Evolutionary conservation across 1,140 invertebrate species (phyloP).

Genomic region (Zaprionus camerounensis): DNA sequence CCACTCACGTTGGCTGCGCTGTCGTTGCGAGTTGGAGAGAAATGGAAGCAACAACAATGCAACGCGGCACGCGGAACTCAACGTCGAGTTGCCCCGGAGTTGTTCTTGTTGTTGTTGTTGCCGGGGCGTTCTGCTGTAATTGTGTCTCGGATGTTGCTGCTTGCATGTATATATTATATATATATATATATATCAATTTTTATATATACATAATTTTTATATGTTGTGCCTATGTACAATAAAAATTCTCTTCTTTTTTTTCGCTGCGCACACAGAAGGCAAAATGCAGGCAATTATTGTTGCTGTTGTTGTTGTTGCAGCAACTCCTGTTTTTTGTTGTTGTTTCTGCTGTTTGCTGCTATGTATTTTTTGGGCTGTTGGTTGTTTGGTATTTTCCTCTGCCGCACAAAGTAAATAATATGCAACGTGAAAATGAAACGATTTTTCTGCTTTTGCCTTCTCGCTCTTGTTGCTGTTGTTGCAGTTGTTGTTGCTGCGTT

Average conservation of each 20-base stretch:
- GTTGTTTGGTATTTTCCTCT: constrained; percentile 54
- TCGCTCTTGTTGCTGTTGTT: constrained; percentile 37
- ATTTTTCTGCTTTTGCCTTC: constrained; percentile 45
- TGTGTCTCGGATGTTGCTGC: constrained; percentile 48
- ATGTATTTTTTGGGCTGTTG: constrained; percentile 66
- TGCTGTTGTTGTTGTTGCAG: constrained; percentile 40
- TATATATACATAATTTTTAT: constrained; percentile 46
- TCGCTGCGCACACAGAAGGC: constrained; percentile 67
- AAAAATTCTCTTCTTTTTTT: constrained; percentile 67
- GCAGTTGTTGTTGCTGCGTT: constrained; percentile 22
- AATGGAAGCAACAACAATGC: constrained; percentile 26
- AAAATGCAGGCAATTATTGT: constrained; percentile 73
- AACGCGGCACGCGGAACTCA: constrained; percentile 24
- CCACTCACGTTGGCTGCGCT: constrained; percentile 33
- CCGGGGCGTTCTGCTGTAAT: constrained; percentile 41
- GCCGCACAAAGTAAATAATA: constrained; percentile 77
- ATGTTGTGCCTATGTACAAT: constrained; percentile 72
- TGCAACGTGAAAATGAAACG: constrained; percentile 74
- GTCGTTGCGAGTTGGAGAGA: constrained; percentile 15
- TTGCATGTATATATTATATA: constrained; percentile 44
- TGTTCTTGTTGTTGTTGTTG: constrained; percentile 23
- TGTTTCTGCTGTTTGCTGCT: constrained; percentile 51
- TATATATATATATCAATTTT: constrained; percentile 32
- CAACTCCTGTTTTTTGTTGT: constrained; percentile 37
- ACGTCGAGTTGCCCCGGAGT: constrained; percentile 22